Conservation (phyloP, 2,888 invertebrate genomes). For the Suillia variegata region DNA sequence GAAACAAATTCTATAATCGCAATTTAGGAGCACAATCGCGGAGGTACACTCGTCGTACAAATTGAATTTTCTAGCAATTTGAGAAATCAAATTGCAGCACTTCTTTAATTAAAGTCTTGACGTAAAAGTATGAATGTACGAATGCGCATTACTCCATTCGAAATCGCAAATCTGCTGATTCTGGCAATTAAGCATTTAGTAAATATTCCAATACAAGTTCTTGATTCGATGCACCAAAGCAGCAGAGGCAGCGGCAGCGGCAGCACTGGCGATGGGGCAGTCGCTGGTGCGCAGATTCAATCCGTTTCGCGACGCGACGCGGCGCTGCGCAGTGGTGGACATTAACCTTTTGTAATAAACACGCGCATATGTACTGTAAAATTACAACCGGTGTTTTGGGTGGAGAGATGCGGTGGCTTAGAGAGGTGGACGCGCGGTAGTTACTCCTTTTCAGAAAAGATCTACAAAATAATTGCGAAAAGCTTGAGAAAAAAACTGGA, state of each 20-base stretch:
- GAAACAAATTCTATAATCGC: no score
- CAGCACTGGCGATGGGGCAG: neutral
- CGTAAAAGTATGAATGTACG: no score
- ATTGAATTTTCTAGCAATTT: no score
- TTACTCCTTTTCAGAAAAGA: conserved; percentile 9
- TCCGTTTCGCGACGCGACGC: no score
- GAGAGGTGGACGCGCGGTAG: neutral
- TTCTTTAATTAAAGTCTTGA: no score
- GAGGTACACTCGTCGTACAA: no score
- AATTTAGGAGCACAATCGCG: no score
- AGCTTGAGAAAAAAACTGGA: conserved; percentile 26
- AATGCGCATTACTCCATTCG: no score
- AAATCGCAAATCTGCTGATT: no score
- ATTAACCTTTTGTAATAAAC: conserved; percentile 52
- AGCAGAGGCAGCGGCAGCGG: neutral
- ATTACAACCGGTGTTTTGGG: no score
- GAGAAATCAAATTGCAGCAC: no score
- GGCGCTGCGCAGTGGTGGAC: no score
- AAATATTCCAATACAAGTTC: conserved; percentile 20
- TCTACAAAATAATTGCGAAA: conserved; percentile 54
- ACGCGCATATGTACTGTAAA: conserved; percentile 20
- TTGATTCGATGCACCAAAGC: conserved; percentile 16
- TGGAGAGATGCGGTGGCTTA: neutral
- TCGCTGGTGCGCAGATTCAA: neutral
- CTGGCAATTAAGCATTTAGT: conserved; percentile 17